Conservation (phyloP, 2,797 vertebrate species). For the Alauda arvensis region DNA sequence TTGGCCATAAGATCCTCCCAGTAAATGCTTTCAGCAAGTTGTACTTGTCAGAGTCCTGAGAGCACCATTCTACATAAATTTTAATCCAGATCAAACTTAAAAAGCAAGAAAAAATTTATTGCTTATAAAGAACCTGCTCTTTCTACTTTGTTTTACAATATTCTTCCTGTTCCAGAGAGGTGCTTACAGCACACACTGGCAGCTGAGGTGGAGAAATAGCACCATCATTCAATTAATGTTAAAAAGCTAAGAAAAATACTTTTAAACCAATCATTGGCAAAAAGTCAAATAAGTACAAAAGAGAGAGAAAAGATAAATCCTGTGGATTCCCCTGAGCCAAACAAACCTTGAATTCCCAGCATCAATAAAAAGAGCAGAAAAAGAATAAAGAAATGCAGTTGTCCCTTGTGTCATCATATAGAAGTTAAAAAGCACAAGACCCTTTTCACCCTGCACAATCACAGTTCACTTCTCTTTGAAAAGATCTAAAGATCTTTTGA, state of each 20-base stretch:
- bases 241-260: constrained; percentile 10
- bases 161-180: background rate
- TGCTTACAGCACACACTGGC: background rate
- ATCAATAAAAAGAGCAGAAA: constrained; percentile 14
- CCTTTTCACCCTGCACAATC: constrained; percentile 41
- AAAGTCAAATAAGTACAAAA: constrained; percentile 24
- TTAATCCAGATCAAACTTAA: background rate
- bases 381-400: constrained; percentile 19
- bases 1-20: background rate
- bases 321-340: background rate
- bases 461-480: constrained; percentile 38
- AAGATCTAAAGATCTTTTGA: constrained; percentile 46
- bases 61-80: background rate
- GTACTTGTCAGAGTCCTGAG: background rate
- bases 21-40: background rate
- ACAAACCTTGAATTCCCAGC: constrained; percentile 11
- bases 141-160: background rate
- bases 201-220: background rate
- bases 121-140: background rate
- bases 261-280: background rate
- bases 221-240: background rate
- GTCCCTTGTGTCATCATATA: constrained; percentile 23
- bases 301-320: background rate
- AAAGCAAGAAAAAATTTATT: background rate
- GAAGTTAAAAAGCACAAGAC: constrained; percentile 50